Evolutionary conservation across 2,888 invertebrate genomes (phyloP), one percentile per base, ranked within the genome.

Genomic region (Agapostemon virescens): DNA sequence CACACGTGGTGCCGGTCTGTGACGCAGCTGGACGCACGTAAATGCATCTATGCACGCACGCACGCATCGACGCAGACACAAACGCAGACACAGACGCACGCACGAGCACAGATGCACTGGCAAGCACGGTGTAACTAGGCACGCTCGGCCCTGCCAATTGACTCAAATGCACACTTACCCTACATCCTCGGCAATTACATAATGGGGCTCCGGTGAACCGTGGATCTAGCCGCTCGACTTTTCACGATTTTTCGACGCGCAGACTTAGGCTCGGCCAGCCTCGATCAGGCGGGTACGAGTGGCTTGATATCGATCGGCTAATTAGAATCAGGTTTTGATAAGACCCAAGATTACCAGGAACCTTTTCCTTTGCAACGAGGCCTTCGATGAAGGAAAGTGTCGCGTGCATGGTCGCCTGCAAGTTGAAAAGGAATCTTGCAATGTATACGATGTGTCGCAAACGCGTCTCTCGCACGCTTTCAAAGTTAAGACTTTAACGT

Each of bases 81-180:
- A 63, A 36, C 52, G 69, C 80, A 73, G 83, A 73, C 78, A 49
- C 69, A 74, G 71, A 74, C 74, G 74, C 69, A 76, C 74, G 82
- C 61, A 38, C 69, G n/a, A 2, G 33, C n/a, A 11, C 33, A 61
- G 33, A 33, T 20, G 33, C 49, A n/a, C 49, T n/a, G 11, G 20
- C 49, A 49, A n/a, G n/a, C 63, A 52, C 67, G 38, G 36, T 79
- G 76, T 86, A 86, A 87, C 85, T 83, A 81, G 84, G 74, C 79
- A 77, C 85, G 84, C 79, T 82, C 85, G 84, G 85, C 79, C 81
- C 85, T 84, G 88, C 85, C 92, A 92, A 92, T 92, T 92, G 91
- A 90, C 89, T 91, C 90, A 90, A 92, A 92, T 92, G 90, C 90
- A 91, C 90, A 90, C 90, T 92, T 91, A 92, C 90, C 91, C 91